phyloP scores from a whole-genome alignment of 2,113 vertebrate genomes.

The Arothron firmamentum region DNA sequence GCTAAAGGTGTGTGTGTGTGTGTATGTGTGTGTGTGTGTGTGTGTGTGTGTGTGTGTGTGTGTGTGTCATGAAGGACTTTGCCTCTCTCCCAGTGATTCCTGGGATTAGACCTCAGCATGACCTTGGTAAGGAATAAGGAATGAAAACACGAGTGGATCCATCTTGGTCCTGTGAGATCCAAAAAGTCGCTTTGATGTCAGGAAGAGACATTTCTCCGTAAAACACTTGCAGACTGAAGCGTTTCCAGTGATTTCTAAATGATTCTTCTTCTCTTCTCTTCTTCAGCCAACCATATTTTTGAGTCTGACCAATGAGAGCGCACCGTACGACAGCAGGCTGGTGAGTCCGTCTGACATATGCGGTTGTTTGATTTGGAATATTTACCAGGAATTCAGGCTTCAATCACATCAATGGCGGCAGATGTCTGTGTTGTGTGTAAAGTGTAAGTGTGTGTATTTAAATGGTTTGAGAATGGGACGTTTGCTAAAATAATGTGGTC shows the following conservation, averaged over 20 bases:
- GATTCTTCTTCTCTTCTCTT: neutral
- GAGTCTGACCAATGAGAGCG: constrained; percentile 19
- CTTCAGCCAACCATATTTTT: constrained; percentile 23
- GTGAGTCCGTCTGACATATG: constrained; percentile 21
- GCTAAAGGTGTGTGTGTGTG: no score
- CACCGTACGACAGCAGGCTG: constrained; percentile 22
- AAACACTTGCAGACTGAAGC: neutral
- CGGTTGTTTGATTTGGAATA: neutral
- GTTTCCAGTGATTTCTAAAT: neutral
- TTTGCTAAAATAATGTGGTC: neutral
- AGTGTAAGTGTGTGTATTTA: neutral
- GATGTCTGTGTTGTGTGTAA: constrained; percentile 2
- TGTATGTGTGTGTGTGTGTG: no score
- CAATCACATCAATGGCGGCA: constrained; percentile 12
- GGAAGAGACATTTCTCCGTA: neutral
- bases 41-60: no score
- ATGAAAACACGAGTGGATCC: no score
- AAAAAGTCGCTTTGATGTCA: no score
- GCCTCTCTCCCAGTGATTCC: no score
- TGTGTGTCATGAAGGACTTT: no score
- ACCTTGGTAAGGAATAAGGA: no score
- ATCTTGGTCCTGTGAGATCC: no score
- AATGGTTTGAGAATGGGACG: neutral
- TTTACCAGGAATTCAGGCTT: no score
- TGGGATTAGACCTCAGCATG: no score